Evolutionary conservation across 2,113 vertebrate genomes (phyloP).

Genomic region (Seriola dumerili): DNA sequence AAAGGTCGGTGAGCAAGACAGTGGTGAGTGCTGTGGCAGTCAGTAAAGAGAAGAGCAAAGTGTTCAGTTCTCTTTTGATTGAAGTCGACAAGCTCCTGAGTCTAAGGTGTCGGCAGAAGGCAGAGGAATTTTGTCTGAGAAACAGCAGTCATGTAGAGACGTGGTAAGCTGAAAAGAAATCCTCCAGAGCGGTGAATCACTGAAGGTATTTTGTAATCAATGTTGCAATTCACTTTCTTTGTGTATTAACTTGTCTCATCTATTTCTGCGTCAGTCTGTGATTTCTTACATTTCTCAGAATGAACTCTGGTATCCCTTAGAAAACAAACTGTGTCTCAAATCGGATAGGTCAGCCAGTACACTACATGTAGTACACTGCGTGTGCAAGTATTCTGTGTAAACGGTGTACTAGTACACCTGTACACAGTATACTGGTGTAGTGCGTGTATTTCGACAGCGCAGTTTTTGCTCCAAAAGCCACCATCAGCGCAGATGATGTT

Average conservation of each 20-base stretch:
- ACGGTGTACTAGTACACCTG: no score
- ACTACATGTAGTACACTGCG: no score
- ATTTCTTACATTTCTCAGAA: neutral
- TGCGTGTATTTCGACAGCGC: no score
- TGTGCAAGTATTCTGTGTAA: no score
- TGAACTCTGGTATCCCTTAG: no score
- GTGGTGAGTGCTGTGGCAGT: neutral
- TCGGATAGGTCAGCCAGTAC: no score
- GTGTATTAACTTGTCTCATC: neutral
- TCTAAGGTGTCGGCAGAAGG: neutral
- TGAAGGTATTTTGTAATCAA: neutral
- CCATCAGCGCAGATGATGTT: no score
- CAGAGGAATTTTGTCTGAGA: neutral
- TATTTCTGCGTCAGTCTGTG: neutral
- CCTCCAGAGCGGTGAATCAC: neutral
- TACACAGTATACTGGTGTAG: no score
- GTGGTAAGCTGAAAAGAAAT: neutral
- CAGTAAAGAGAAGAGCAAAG: slow-evolving; percentile 20
- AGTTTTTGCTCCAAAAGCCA: no score
- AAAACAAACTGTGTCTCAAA: neutral
- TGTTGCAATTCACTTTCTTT: neutral
- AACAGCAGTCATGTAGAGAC: neutral
- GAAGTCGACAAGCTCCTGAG: neutral
- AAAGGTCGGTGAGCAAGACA: neutral
- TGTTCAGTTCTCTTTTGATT: slow-evolving; percentile 31